Base-by-base conservation (phyloP, 2,888 invertebrate species). In the Actias luna region DNA sequence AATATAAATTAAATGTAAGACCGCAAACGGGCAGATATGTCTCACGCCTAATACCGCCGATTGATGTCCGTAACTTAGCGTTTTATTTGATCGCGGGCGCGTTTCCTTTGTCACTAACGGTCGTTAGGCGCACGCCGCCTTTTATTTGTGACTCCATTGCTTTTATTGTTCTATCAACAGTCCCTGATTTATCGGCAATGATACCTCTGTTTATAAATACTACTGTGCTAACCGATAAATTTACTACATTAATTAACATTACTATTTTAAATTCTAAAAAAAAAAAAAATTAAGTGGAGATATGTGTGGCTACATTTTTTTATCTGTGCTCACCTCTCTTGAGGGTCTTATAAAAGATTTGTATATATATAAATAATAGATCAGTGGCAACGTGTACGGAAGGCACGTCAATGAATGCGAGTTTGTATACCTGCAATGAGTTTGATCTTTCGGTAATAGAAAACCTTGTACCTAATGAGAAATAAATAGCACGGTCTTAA, bases 11-110 rank as follows among this genome's bases (percentile, higher is more conserved):
- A 12, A 50, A 50, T 12, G 10, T 10, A 25, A 50, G 46, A 46
- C 22, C 22, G 22, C 46, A 46, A 50, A 50, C 46, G 46, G 22
- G 46, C 22, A 22, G 22, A 50, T 50, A 10, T 50, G 46, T 50
- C 14, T 12, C 8, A 22, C 27, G 42, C 61, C 58, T 57, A 62
- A 27, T 42, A 42, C n/a, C 39, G 39, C 59, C 64, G 59, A 59
- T 62, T 55, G 58, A 61, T 58, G 61, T 64, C 16, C n/a, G n/a
- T 61, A 39, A 58, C 29, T 61, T 39, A 58, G 62, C 64, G 59
- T 59, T 64, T 62, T 62, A 59, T 57, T 50, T 61, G 46, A 42
- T 42, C 22, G 59, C 63, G 52, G 27, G 59, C 59, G 52, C 55
- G 36, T 46, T 52, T 39, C 52, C 52, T 60, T 63, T 59, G 59